Evolutionary conservation across 2,113 vertebrate species (phyloP).

Genomic region (Neofelis nebulosa): DNA sequence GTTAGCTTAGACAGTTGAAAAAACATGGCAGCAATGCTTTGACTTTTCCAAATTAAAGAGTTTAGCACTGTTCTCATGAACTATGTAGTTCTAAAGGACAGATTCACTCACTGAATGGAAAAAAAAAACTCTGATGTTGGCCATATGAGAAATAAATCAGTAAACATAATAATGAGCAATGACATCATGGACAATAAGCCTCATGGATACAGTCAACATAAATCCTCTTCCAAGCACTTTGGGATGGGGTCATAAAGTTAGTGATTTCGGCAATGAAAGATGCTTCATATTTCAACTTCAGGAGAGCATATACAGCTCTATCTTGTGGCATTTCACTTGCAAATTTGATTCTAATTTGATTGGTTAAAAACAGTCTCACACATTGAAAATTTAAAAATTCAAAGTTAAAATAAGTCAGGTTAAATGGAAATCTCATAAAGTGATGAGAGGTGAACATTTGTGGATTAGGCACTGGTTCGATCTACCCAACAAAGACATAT

Average conservation of each 20-base stretch:
- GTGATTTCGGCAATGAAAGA: conserved; percentile 50
- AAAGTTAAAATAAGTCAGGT: conserved; percentile 41
- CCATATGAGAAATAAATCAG: conserved; percentile 68
- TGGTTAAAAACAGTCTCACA: conserved; percentile 57
- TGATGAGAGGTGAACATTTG: conserved; percentile 11
- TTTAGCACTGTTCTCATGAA: neutral
- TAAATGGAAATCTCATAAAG: conserved; percentile 32
- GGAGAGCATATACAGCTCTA: conserved; percentile 14
- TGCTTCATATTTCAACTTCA: conserved; percentile 58
- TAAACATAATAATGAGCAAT: conserved; percentile 64
- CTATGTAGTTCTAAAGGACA: conserved; percentile 34
- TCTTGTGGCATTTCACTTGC: conserved; percentile 65
- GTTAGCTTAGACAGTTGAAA: neutral
- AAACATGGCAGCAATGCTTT: neutral
- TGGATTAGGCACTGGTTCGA: neutral
- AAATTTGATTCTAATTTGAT: conserved; percentile 71
- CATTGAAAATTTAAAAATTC: conserved; percentile 30
- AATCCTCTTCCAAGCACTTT: conserved; percentile 63
- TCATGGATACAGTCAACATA: conserved; percentile 61
- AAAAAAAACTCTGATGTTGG: conserved; percentile 1
- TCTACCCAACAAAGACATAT: neutral
- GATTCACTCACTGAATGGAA: neutral
- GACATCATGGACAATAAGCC: conserved; percentile 64
- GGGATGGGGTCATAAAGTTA: conserved; percentile 66
- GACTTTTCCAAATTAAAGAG: neutral